Evolutionary conservation across 2,888 invertebrate genomes (phyloP), one percentile per base, ranked within the genome.

Genomic region (Didymodactylos carnosus): DNA sequence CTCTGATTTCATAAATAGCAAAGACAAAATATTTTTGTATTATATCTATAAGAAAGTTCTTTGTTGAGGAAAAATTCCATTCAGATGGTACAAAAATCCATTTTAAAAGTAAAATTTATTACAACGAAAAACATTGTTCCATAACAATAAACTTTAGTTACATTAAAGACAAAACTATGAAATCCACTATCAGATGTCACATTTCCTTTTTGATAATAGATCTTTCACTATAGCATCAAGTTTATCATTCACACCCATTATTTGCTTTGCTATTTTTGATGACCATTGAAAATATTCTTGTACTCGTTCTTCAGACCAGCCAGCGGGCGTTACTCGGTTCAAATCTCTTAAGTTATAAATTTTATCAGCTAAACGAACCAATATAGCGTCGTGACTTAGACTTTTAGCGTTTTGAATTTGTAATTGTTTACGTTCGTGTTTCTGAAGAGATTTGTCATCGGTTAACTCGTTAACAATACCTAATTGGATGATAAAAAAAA

Each of bases 351-450:
- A 83, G 83, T 91, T 91, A 80, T 91, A 89, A 76, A 91, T 84
- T 81, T 91, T 91, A 83, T 91, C 91, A 0, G 90, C 91, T 77
- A 91, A 82, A 81, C 88, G 89, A 0, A 91, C 88, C 35, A 90
- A 83, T 80, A 90, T 90, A 0, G 90, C 90, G 80, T 87, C 84
- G 16, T 80, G 77, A 77, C 87, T 87, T 1, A 83, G 79, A 5
- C 80, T 80, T 0, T 85, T 81, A 0, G 89, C 88, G 80, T 88
- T 86, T 41, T 83, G 84, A 76, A 90, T 87, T 78, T 90, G 90
- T 29, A 87, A 78, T 14, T 83, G 81, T 40, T 70, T 70, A 39
- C 91, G 83, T 77, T 86, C 87, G 35, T 81, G 79, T 79, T 88
- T 88, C 0, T 87, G 84, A 69, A 90, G 82, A 4, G 80, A 81